Base-by-base conservation (phyloP, 2,888 invertebrate genomes). In the Caenorhabditis japonica region DNA sequence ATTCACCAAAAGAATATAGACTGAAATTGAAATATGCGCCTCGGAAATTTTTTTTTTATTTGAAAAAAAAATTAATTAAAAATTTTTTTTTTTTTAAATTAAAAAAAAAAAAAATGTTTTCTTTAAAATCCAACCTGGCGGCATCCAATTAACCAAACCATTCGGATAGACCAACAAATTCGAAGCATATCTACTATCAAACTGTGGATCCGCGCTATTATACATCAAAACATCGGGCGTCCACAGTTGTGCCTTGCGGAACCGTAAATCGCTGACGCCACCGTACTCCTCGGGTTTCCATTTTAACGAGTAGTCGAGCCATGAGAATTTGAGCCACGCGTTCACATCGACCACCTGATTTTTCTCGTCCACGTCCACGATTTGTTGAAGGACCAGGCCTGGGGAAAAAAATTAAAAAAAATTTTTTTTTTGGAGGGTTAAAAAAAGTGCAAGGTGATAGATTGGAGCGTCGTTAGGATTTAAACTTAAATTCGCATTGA, bases 141-240 rank as follows among this genome's bases (percentile, higher is more conserved):
- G 97, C 88, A 97, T 94, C 91, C 96, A 97, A 83, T 94, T 91
- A 89, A 95, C 95, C 84, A 93, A 93, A 83, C 97, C 97, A 90
- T 95, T 94, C 90, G 93, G 93, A 84, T 93, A 92, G 82, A 97
- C 95, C 85, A 97, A 94, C 87, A 97, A 94, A 91, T 97, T 97
- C 82, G 96, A 95, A 79, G 94, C 95, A 90, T 94, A 97, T 87
- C 96, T 96, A 88, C 95, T 94, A 91, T 97, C 97, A 90, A 97
- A 97, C 83, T 94, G 94, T 90, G 97, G 96, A 90, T 97, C 97
- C 88, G 97, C 97, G 91, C 97, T 79, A 55, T 83, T 83, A 51
- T 83, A 83, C 74, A 83, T 75, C 46, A 83, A 51, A 12, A 83
- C 77, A 52, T 83, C 83, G n/a, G 83, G 83, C 0, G 75, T 82